These are phyloP conservation scores for Camelus dromedarius DNA, from an alignment of 2,113 vertebrate species.

Conservation along the genomic window DNA sequence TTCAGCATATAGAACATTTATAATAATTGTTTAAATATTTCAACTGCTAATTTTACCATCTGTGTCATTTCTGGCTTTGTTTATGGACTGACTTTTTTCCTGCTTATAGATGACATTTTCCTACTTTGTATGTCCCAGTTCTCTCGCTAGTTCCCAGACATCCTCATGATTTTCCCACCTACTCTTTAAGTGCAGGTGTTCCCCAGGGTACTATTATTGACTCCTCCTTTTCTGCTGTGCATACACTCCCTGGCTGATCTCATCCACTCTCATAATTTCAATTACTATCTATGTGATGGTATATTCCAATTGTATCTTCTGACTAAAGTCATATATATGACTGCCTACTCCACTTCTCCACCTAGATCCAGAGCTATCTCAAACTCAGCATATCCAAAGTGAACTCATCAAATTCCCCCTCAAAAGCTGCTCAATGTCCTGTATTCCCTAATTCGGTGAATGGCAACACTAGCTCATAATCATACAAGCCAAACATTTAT, in stretches of 20 bases:
- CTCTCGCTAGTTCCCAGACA: background rate
- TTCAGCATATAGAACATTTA: background rate
- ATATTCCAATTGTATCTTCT: background rate
- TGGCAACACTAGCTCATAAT: background rate
- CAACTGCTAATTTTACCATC: background rate
- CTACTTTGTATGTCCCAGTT: background rate
- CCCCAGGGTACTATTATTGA: background rate
- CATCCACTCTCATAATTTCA: slow-evolving; percentile 5
- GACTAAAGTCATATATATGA: background rate
- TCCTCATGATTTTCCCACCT: background rate
- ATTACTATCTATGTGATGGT: background rate
- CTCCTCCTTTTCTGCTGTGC: background rate
- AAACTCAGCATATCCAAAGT: slow-evolving; percentile 20
- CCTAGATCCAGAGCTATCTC: background rate
- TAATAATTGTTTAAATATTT: background rate
- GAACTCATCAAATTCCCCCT: background rate
- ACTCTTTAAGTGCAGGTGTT: background rate
- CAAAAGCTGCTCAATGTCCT: slow-evolving; percentile 7
- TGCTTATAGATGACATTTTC: background rate
- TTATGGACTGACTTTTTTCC: background rate
- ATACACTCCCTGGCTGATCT: background rate
- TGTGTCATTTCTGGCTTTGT: slow-evolving; percentile 10
- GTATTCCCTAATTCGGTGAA: slow-evolving; percentile 9
- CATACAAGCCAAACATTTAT: slow-evolving; percentile 1
- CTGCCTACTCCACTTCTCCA: background rate